Evolutionary conservation across 2,888 invertebrate genomes (phyloP).

Genomic region (Halocaridina rubra): DNA sequence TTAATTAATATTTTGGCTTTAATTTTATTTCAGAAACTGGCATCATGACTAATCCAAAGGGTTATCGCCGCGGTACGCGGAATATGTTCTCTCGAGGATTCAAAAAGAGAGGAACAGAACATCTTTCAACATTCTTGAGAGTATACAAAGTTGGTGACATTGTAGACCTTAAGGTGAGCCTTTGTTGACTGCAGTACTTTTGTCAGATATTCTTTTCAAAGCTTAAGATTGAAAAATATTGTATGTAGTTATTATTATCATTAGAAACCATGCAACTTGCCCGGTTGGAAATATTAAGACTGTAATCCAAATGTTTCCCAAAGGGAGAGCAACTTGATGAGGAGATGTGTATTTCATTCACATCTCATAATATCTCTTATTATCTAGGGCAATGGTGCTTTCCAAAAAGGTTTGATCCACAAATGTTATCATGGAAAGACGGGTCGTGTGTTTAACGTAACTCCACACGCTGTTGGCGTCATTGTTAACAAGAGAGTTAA

Average conservation of each 20-base stretch:
- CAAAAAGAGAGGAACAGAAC: slow-evolving; percentile 94
- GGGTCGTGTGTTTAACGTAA: slow-evolving; percentile 97
- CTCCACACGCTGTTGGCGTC: slow-evolving; percentile 95
- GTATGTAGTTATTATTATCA: too few species aligned
- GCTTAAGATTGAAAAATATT: too few species aligned
- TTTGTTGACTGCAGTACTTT: too few species aligned
- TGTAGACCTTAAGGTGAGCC: slow-evolving; percentile 97
- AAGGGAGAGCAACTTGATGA: too few species aligned
- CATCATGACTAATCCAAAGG: slow-evolving; percentile 99
- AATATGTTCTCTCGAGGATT: slow-evolving; percentile 97
- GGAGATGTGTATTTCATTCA: too few species aligned
- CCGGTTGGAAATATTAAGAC: too few species aligned
- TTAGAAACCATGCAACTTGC: too few species aligned
- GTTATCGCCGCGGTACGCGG: slow-evolving; percentile 98
- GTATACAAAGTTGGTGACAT: slow-evolving; percentile 98
- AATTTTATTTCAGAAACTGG: not conserved
- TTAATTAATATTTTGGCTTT: not conserved
- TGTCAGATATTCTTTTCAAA: too few species aligned
- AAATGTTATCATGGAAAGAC: slow-evolving; percentile 99
- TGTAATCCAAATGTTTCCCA: too few species aligned
- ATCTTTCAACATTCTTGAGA: slow-evolving; percentile 96
- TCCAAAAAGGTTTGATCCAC: slow-evolving; percentile 99
- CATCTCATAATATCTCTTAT: too few species aligned
- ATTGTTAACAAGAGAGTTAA: slow-evolving; percentile 98
- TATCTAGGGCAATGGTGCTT: slow-evolving; percentile 93